Evolutionary conservation across 2,113 vertebrate genomes (phyloP), one percentile per base, ranked within the genome.

Genomic region (Tetraodon nigroviridis): DNA sequence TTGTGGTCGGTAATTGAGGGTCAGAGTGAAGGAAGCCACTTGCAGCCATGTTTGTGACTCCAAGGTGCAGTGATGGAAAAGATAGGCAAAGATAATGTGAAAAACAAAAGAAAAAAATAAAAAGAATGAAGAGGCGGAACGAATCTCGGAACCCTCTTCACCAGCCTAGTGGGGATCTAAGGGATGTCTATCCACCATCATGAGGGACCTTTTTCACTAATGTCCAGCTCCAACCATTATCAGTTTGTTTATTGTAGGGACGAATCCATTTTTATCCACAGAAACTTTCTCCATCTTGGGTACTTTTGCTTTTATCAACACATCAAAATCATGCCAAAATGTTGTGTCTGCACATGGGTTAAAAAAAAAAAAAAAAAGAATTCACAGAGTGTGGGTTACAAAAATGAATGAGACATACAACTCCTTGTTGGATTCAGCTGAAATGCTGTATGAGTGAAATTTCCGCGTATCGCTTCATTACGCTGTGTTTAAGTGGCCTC

Each of bases 1-100:
- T 84, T 83, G 79, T 76, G 57, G 70, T 21, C 62, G 68, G 81
- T 87, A 85, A 87, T 86, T 87, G 82, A 75, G 75, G 88, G 81
- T 84, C 86, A 86, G 71, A 76, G 61, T 73, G 71, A 73, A 77
- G 77, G 76, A 80, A 71, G 58, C 42, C 73, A 75, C 82, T 79
- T 58, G 71, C 52, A 78, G 56, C 62, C 71, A 75, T 49, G 59
- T 75, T 71, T 76, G 71, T 80, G 73, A 78, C 67, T 68, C 68
- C 71, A 74, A 55, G 58, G 57, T 65, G 69, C 77, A 76, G 75
- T 78, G 79, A 80, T 51, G 53, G 58, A 47, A 76, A 75, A 75
- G 75, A 78, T 60, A 58, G 76, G 21, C 64, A 64, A 62, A 52
- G 52, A 58, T 80, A 78, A 80, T 67, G 80, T 76, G 79, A 83